Evolutionary conservation across 2,888 invertebrate species (phyloP), one percentile per base, ranked within the genome.

Genomic region (Caenorhabditis uteleia): DNA sequence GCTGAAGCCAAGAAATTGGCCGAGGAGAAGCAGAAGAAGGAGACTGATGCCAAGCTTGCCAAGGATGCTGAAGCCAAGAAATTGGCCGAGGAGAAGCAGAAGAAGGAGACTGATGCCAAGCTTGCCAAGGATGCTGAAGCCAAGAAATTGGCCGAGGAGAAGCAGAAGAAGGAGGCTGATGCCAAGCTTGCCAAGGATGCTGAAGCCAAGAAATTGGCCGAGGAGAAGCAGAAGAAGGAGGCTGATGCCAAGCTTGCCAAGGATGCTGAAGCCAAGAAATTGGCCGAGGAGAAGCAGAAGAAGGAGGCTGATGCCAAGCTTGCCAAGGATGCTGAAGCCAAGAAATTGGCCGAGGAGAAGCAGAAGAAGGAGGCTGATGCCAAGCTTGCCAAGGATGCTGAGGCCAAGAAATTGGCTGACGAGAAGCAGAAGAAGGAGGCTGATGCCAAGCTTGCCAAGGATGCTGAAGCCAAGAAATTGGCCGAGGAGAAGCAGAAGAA

Each of bases 141-240:
- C 26, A 27, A 27, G 16, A 43, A 43, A 23, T n/a, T 16, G n/a
- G 26, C 42, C 18, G 27, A 43, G 4, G 29, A 21, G 2, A 38
- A 36, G 36, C 40, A 25, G 20, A 40, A 51, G 31, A 55, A 40
- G 25, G 40, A 27, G 29, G 39, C 51, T 23, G 42, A 55, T 23
- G 51, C 16, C 8, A 27, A 31, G 7, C 21, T 21, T n/a, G 16
- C 23, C 12, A 43, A 43, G 16, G 42, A n/a, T 43, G 3, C 42
- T 12, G 45, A 58, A 18, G 34, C 46, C 38, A 46, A 46, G 38
- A 36, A 46, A 3, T 31, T 36, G 12, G 45, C 36, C 2, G 54
- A 36, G 23, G 42, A 51, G 16, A 38, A 34, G n/a, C 16, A 7
- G 2, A 43, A 27, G 12, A 53, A 53, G 44, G 33, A 46, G 20